Evolutionary conservation across 1,140 invertebrate species (phyloP), one percentile per base, ranked within the genome.

Genomic region (Ooceraea biroi): DNA sequence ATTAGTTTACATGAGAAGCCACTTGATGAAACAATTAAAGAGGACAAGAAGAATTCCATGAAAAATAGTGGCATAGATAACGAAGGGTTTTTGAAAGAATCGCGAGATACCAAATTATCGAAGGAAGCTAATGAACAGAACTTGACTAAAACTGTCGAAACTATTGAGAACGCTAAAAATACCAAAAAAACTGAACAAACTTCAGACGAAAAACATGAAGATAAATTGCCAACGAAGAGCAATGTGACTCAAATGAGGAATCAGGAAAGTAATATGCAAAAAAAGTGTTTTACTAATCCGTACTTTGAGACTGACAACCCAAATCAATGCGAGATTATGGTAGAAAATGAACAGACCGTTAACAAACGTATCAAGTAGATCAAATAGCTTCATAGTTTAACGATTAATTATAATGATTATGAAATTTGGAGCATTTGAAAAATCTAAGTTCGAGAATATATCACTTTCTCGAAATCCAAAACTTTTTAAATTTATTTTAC

Each of bases 231-330:
- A 61, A 85, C 41, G 89, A 90, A 72, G 19, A 88, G 25, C 84
- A 85, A 92, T 82, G 71, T 92, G 90, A 88, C 55, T 61, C 85
- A 83, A 36, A 92, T 19, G 48, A 66, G 1, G 55, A 55, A 0
- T 25, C 19, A 48, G n/a, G 19, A 78, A 74, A 69, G 11, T 46
- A 61, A 12, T 12, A 44, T 1, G 14, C 52, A 85, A 69, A 91
- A 94, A 60, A 94, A 93, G 8, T 95, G 95, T 27, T 90, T 95
- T 0, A 93, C 94, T 57, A 95, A 96, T 88, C 93, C 92, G 0
- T 93, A 93, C 0, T 95, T 94, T 82, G 93, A 92, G 48, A 92
- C 93, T 25, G 94, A 93, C 0, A 94, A 85, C 1, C 30, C 48
- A 4, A 60, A 85, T 30, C 77, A 84, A 8, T 89, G 74, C 71